phyloP scores from a whole-genome alignment of 1,140 invertebrate genomes.

The Manduca sexta region DNA sequence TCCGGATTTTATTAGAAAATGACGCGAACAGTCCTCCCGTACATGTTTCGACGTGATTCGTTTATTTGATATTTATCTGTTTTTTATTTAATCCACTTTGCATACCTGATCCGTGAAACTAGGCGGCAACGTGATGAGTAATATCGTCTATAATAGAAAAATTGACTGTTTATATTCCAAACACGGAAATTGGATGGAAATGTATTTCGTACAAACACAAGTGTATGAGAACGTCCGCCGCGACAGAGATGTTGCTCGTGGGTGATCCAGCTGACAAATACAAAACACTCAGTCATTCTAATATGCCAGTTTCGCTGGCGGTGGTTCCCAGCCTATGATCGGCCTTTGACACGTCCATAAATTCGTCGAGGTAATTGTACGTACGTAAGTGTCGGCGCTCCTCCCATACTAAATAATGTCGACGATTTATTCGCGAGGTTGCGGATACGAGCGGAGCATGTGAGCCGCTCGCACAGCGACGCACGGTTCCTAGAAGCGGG shows the following conservation, averaged over 20 bases:
- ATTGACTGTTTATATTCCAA: slow-evolving; percentile 32
- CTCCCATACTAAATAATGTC: slow-evolving; percentile 61
- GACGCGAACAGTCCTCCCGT: slow-evolving; percentile 41
- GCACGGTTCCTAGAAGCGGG: slow-evolving; percentile 59
- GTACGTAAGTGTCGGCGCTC: slow-evolving; percentile 46
- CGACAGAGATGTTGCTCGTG: slow-evolving; percentile 6
- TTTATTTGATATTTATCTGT: slow-evolving; percentile 33
- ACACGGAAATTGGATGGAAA: slow-evolving; percentile 28
- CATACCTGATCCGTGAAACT: slow-evolving; percentile 47
- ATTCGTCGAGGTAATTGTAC: slow-evolving; percentile 42
- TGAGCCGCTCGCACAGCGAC: slow-evolving; percentile 40
- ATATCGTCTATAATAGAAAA: slow-evolving; percentile 39
- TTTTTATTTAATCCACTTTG: slow-evolving; percentile 53
- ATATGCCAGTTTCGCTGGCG: slow-evolving; percentile 22
- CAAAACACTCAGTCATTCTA: slow-evolving; percentile 19
- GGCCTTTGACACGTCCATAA: slow-evolving; percentile 58
- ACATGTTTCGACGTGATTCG: slow-evolving; percentile 63
- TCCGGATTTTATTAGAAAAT: slow-evolving; percentile 51
- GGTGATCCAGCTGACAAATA: slow-evolving; percentile 17
- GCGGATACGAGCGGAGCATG: slow-evolving; percentile 50
- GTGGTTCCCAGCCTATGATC: slow-evolving; percentile 42
- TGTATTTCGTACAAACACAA: not conserved
- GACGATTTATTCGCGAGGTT: slow-evolving; percentile 55
- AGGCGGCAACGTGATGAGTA: slow-evolving; percentile 41
- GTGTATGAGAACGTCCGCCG: not conserved